Evolutionary conservation across 92 coral and sea anemone genomes (phyloP).

Genomic region (Isaurus tuberculatus): DNA sequence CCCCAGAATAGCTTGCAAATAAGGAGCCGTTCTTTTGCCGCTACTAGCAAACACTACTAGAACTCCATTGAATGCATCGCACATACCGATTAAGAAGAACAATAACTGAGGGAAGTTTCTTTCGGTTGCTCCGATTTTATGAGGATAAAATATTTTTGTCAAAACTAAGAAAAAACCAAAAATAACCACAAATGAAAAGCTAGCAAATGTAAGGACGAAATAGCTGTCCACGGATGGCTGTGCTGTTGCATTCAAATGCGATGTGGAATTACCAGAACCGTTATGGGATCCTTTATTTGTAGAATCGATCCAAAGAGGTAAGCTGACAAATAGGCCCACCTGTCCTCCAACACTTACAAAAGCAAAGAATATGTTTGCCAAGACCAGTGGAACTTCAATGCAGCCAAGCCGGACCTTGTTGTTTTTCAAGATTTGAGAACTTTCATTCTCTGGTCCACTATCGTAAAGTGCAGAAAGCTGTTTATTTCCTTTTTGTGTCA

Average conservation of each 20-base stretch:
- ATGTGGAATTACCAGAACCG: not conserved
- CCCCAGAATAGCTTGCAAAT: slow-evolving; percentile 87
- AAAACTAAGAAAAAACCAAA: slow-evolving; percentile 66
- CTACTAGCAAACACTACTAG: slow-evolving; percentile 81
- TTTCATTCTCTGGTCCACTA: not conserved
- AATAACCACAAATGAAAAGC: slow-evolving; percentile 72
- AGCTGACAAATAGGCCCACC: slow-evolving; percentile 72
- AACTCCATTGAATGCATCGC: slow-evolving; percentile 76
- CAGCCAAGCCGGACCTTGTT: slow-evolving; percentile 61
- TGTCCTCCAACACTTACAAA: slow-evolving; percentile 68
- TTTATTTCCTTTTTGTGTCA: not conserved
- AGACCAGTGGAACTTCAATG: slow-evolving; percentile 49
- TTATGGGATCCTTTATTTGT: slow-evolving; percentile 46
- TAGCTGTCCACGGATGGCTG: slow-evolving; percentile 66
- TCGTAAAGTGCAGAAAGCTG: not conserved
- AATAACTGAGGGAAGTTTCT: slow-evolving; percentile 67
- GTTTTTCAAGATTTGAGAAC: not conserved
- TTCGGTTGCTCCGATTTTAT: slow-evolving; percentile 72
- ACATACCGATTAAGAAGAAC: slow-evolving; percentile 76
- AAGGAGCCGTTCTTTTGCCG: slow-evolving; percentile 88
- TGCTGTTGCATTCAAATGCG: not conserved
- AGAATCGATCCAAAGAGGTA: slow-evolving; percentile 90
- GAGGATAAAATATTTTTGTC: slow-evolving; percentile 53
- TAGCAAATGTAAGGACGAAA: slow-evolving; percentile 76
- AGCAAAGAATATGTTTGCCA: slow-evolving; percentile 76